Conservation (phyloP, 2,113 vertebrate genomes). For the Alces alces region DNA sequence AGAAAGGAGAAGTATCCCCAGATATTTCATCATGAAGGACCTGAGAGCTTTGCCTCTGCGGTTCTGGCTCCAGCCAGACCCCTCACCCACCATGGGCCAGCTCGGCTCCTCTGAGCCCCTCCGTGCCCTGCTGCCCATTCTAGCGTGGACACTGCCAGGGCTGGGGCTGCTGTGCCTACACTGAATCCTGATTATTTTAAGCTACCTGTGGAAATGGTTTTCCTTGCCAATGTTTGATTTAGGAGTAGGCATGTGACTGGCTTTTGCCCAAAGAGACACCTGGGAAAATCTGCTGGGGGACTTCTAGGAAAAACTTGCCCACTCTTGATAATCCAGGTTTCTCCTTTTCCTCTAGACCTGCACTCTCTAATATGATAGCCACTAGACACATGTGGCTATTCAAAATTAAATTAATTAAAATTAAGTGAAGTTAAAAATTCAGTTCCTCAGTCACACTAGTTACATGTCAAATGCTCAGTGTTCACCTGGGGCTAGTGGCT, state of each 20-base stretch:
- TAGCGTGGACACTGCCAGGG: conserved; percentile 9
- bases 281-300: neutral
- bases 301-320: neutral
- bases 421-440: neutral
- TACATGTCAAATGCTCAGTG: neutral
- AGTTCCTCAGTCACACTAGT: neutral
- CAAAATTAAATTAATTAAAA: neutral
- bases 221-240: neutral
- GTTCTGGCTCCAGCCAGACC: neutral
- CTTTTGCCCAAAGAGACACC: neutral
- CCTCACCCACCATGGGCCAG: neutral
- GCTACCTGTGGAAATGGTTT: neutral
- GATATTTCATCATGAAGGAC: neutral
- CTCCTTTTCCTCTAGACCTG: neutral
- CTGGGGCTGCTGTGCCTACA: conserved; percentile 45
- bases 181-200: neutral
- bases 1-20: neutral
- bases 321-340: neutral
- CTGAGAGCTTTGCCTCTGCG: neutral
- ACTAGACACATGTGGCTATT: neutral
- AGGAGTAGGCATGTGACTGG: neutral
- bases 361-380: neutral
- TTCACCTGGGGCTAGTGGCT: neutral
- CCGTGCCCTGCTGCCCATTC: neutral
- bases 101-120: neutral